Evolutionary conservation across 1,140 invertebrate genomes (phyloP).

Genomic region (Panulirus ornatus): DNA sequence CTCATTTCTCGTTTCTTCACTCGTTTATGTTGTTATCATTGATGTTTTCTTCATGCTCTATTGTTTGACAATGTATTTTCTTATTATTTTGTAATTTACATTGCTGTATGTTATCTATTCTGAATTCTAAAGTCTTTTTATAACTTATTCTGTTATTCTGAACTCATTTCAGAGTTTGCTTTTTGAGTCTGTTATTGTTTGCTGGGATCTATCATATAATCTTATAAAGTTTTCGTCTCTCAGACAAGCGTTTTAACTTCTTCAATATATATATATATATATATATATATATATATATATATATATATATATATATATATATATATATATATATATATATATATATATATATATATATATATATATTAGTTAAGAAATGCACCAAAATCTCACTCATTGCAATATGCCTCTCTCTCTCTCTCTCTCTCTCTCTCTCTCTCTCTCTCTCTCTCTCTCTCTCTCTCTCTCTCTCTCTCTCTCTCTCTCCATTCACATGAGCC

Average conservation of each 20-base stretch:
- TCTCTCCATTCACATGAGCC: background rate
- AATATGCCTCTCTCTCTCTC: background rate
- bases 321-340: too few species aligned
- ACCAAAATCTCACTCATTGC: background rate
- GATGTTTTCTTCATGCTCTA: too few species aligned
- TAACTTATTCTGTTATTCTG: background rate
- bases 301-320: too few species aligned
- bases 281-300: too few species aligned
- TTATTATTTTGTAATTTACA: background rate
- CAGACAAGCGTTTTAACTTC: background rate
- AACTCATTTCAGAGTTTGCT: background rate
- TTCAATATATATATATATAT: too few species aligned
- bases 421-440: constrained; percentile 7
- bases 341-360: too few species aligned
- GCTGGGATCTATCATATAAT: background rate
- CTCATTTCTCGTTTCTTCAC: background rate
- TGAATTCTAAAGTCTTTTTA: background rate
- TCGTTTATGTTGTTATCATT: too few species aligned
- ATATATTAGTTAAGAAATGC: background rate
- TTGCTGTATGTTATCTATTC: background rate
- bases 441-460: constrained; percentile 7
- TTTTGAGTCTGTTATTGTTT: background rate
- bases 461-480: constrained; percentile 7
- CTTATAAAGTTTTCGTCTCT: background rate
- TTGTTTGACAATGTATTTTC: background rate